A percentile compares a stretch with the other conserved stretches of the same genome.
Evolutionary conservation across 1,140 invertebrate species (phyloP).

Genomic region (Euborellia annulipes): DNA sequence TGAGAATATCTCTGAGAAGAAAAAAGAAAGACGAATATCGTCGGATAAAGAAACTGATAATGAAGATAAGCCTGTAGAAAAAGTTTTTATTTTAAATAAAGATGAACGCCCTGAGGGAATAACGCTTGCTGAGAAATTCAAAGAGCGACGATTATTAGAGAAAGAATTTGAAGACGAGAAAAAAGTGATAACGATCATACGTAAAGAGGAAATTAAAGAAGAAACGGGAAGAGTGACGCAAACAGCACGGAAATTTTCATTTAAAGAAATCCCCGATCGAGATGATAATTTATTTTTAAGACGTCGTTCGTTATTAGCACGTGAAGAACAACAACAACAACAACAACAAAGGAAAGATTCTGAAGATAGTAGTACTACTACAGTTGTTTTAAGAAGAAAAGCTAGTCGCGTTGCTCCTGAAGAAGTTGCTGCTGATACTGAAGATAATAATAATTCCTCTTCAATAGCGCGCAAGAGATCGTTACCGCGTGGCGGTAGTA

Average conservation of each 20-base stretch:
- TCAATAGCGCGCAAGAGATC: slow-evolving; percentile 5
- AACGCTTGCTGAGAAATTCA: no score
- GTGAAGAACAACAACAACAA: background rate
- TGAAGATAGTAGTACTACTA: no score
- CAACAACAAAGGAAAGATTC: slow-evolving; percentile 20
- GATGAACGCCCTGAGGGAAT: no score
- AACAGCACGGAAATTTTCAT: slow-evolving; percentile 15
- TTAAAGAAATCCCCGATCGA: slow-evolving; percentile 35
- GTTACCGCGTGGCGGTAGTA: background rate
- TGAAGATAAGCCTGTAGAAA: no score
- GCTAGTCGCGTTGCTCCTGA: background rate
- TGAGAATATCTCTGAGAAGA: background rate
- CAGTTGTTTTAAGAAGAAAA: background rate
- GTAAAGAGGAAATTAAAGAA: slow-evolving; percentile 7
- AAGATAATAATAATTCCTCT: slow-evolving; percentile 8
- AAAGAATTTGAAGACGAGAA: slow-evolving; percentile 10
- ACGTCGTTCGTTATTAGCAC: no score
- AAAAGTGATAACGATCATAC: slow-evolving; percentile 15
- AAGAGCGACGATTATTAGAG: no score
- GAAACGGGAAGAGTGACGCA: no score
- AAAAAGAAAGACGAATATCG: slow-evolving; percentile 2
- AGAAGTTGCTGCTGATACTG: slow-evolving; percentile 1
- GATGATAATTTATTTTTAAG: no score
- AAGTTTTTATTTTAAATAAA: no score
- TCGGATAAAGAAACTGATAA: no score